Conservation (phyloP, 2,797 vertebrate species). For the Phylloscopus collybita region DNA sequence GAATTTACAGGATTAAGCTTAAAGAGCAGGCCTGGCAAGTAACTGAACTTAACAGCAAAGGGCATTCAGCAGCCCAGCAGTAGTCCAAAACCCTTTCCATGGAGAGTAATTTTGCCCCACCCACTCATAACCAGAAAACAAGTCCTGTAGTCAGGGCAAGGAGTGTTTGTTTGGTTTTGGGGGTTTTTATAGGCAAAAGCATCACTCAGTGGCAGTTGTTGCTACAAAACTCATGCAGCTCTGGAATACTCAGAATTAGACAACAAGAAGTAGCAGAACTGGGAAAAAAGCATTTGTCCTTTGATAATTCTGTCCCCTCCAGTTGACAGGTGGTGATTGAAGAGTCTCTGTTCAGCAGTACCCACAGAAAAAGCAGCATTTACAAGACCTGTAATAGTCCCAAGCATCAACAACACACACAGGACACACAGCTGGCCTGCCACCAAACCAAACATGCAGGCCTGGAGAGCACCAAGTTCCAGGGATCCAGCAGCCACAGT, state of each 20-base stretch:
- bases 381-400: neutral
- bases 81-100: slow-evolving; percentile 30
- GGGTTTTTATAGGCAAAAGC: neutral
- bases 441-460: neutral
- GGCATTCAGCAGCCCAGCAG: slow-evolving; percentile 48
- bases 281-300: neutral
- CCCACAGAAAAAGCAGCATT: slow-evolving; percentile 16
- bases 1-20: slow-evolving; percentile 88
- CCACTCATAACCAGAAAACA: neutral
- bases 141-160: neutral
- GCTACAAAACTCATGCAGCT: neutral
- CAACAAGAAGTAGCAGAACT: neutral
- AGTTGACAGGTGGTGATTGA: neutral
- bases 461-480: neutral
- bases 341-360: neutral
- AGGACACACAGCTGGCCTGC: slow-evolving; percentile 8
- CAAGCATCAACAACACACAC: neutral
- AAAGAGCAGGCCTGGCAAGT: slow-evolving; percentile 62
- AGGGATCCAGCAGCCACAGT: neutral
- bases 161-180: neutral
- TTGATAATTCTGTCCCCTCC: neutral
- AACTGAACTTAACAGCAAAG: slow-evolving; percentile 67
- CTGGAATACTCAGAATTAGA: neutral
- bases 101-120: neutral
- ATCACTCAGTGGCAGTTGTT: neutral